Evolutionary conservation across 92 coral and sea anemone species (phyloP).

Genomic region (Parazoanthus atlanticus): DNA sequence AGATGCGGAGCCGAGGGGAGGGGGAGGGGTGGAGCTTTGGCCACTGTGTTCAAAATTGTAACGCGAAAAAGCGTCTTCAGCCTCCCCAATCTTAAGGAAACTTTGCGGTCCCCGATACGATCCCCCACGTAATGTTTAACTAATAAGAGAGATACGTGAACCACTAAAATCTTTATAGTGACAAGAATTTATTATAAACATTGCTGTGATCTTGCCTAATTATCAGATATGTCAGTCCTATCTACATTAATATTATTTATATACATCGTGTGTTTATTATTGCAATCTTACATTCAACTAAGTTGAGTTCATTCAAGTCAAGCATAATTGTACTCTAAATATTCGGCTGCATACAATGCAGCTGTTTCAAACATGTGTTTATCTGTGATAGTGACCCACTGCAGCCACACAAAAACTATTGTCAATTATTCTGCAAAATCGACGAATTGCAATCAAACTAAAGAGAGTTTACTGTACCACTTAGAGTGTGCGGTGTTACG

Average conservation of each 20-base stretch:
- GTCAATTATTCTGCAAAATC: not conserved
- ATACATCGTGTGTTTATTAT: slow-evolving; percentile 37
- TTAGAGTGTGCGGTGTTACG: no score
- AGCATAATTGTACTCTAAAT: slow-evolving; percentile 4
- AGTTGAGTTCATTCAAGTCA: slow-evolving; percentile 18
- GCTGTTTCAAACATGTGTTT: not conserved
- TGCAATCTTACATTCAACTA: slow-evolving; percentile 22
- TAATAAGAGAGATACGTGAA: not conserved
- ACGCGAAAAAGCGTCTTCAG: no score
- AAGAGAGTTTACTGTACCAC: no score
- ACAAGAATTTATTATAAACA: slow-evolving; percentile 45
- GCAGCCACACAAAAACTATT: not conserved
- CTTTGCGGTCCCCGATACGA: no score
- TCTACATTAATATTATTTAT: slow-evolving; percentile 41
- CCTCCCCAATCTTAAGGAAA: no score
- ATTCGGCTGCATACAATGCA: not conserved
- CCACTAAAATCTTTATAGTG: not conserved
- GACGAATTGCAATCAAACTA: not conserved
- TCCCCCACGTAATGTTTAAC: no score
- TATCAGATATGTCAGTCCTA: slow-evolving; percentile 40
- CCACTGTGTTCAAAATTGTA: no score
- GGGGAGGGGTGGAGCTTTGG: no score
- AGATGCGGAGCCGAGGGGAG: no score
- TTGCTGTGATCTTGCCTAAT: slow-evolving; percentile 31
- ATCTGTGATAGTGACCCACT: not conserved